phyloP scores from a whole-genome alignment of 64 coral and sea anemone species.

The Montipora sp. region DNA sequence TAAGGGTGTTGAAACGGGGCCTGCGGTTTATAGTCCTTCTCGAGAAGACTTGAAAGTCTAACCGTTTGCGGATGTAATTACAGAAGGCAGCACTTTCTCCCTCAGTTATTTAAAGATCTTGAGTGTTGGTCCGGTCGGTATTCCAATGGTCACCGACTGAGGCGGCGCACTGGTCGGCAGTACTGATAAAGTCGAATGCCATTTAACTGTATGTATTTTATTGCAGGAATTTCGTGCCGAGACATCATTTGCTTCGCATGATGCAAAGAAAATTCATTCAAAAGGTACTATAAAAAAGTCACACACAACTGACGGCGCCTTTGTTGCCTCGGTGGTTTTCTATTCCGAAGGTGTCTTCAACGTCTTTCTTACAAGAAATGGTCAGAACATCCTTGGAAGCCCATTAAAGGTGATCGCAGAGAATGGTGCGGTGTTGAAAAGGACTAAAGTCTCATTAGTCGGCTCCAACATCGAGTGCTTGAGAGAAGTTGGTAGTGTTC shows the following conservation, averaged over 20 bases:
- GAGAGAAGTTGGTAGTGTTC: slow-evolving; percentile 59
- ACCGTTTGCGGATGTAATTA: no score
- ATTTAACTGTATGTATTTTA: not conserved
- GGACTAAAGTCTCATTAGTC: slow-evolving; percentile 67
- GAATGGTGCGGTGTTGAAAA: slow-evolving; percentile 40
- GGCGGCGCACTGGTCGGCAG: no score
- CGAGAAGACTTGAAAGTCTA: no score
- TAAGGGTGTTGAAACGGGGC: no score
- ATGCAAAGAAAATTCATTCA: not conserved
- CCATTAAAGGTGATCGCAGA: slow-evolving; percentile 61
- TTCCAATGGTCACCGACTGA: no score
- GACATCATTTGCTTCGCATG: not conserved
- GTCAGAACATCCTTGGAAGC: slow-evolving; percentile 25
- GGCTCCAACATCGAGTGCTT: slow-evolving; percentile 46
- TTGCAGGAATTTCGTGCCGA: slow-evolving; percentile 23
- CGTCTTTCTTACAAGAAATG: slow-evolving; percentile 53
- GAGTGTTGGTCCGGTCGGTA: no score
- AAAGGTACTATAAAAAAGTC: slow-evolving; percentile 19
- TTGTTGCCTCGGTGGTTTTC: slow-evolving; percentile 57
- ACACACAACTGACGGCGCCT: not conserved
- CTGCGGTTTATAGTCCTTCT: no score
- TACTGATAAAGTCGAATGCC: not conserved
- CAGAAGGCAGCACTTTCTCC: no score
- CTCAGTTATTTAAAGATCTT: no score
- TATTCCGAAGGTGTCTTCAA: slow-evolving; percentile 56